Conservation (phyloP, 1,140 invertebrate species). For the Ceratosolen fusciceps region DNA sequence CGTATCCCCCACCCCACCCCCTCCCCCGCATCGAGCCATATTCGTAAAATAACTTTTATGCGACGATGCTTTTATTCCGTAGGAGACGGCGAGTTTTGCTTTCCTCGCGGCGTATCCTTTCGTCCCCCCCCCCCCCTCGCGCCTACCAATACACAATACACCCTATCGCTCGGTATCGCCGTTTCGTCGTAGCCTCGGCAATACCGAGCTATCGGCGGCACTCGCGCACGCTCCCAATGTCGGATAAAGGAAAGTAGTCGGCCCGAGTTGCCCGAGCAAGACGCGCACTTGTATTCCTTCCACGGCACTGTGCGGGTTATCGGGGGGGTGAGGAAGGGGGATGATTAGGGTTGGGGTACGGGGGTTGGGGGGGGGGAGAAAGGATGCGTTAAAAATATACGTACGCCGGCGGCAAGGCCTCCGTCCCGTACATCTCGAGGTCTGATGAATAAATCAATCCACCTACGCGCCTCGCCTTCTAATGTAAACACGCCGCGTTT, state of each 20-base stretch:
- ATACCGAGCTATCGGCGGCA: too few species aligned
- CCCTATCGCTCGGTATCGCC: too few species aligned
- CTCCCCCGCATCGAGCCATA: neutral
- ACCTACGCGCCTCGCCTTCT: constrained; percentile 34
- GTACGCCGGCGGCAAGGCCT: neutral
- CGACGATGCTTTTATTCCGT: constrained; percentile 3
- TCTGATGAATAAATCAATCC: constrained; percentile 49
- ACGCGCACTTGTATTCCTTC: constrained; percentile 30
- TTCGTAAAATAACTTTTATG: constrained; percentile 10
- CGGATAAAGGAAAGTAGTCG: constrained; percentile 20
- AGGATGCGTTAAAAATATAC: constrained; percentile 44
- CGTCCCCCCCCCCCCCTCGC: neutral
- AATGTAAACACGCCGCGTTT: constrained; percentile 25
- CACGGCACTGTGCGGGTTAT: constrained; percentile 21
- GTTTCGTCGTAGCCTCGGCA: too few species aligned
- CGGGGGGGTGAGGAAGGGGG: too few species aligned
- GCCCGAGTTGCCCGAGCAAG: constrained; percentile 27
- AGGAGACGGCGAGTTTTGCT: neutral
- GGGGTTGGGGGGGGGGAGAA: constrained; percentile 6
- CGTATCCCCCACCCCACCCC: too few species aligned
- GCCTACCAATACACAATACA: too few species aligned
- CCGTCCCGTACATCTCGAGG: neutral
- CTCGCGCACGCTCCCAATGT: constrained; percentile 2
- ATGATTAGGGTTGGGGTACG: too few species aligned
- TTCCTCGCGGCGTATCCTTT: neutral